phyloP scores from a whole-genome alignment of 2,113 vertebrate genomes.

The Piaya cayana region DNA sequence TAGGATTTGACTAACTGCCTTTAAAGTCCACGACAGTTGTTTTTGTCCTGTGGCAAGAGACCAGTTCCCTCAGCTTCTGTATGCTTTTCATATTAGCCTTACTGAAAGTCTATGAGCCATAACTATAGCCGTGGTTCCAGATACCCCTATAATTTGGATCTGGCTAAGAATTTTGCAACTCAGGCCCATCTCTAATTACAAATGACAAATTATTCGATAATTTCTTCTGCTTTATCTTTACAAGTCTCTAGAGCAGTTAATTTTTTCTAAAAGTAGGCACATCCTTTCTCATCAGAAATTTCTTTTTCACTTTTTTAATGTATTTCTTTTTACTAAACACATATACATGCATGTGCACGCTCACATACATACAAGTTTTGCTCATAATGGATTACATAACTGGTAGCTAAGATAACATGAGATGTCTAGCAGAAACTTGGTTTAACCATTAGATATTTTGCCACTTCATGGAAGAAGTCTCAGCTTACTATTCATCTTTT shows the following conservation, averaged over 20 bases:
- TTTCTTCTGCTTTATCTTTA: constrained; percentile 79
- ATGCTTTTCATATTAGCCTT: constrained; percentile 57
- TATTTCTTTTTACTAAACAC: constrained; percentile 56
- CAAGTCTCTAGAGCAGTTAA: constrained; percentile 80
- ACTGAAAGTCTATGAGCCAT: constrained; percentile 6
- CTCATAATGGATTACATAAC: constrained; percentile 67
- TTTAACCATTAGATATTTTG: constrained; percentile 32
- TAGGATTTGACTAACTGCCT: background rate
- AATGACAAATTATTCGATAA: constrained; percentile 78
- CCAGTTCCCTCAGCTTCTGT: constrained; percentile 52
- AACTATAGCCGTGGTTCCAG: constrained; percentile 7
- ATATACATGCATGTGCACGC: background rate
- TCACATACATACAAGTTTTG: background rate
- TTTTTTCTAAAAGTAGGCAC: constrained; percentile 73
- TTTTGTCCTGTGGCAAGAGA: background rate
- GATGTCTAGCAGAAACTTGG: constrained; percentile 64
- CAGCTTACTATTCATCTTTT: constrained; percentile 7
- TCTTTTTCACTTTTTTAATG: constrained; percentile 67
- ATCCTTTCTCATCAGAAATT: constrained; percentile 75
- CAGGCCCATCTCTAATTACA: constrained; percentile 64
- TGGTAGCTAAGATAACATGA: constrained; percentile 51
- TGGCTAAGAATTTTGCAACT: constrained; percentile 37
- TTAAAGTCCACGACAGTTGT: background rate
- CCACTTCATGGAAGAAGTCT: constrained; percentile 21
- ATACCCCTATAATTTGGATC: constrained; percentile 41